phyloP scores from a whole-genome alignment of 2,113 vertebrate species.

The human (Homo sapiens) region GRCh38 chr4:82058001-82058500 shows the following conservation, averaged over 20 bases:
- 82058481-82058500: conserved; percentile 27
- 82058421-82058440: conserved; percentile 53
- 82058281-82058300: conserved; percentile 52
- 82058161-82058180: conserved; percentile 48
- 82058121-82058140: conserved; percentile 38
- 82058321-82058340: background rate
- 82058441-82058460: conserved; percentile 44
- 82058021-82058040: background rate
- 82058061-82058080: conserved; percentile 22
- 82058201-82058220: conserved; percentile 62
- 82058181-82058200: conserved; percentile 74
- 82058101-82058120: conserved; percentile 36
- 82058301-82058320: background rate
- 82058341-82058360: conserved; percentile 5
- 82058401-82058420: conserved; percentile 22
- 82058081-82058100: conserved; percentile 37
- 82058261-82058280: conserved; percentile 40
- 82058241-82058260: conserved; percentile 29
- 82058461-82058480: conserved; percentile 49
- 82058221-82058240: conserved; percentile 42
- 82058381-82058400: conserved; percentile 55
- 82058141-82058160: conserved; percentile 63
- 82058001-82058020: background rate
- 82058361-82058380: conserved; percentile 6
- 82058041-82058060: background rate